A percentile compares a stretch with the other conserved stretches of the same genome.
Evolutionary conservation across 2,888 invertebrate species (phyloP).

Genomic region (Dynastes hyllus): DNA sequence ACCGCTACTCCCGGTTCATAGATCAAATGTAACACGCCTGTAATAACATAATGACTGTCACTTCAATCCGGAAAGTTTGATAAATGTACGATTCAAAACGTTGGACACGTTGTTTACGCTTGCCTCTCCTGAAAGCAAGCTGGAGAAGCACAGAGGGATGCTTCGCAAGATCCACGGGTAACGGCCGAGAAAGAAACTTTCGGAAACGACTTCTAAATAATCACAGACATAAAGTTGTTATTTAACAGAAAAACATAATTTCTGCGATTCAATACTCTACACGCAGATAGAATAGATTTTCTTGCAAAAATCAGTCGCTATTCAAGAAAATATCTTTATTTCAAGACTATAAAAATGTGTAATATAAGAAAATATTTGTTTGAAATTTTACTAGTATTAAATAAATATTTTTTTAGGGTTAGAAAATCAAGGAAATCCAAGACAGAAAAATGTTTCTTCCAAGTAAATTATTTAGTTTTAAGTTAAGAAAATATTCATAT

Average conservation of each 20-base stretch:
- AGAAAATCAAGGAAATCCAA: too few species aligned
- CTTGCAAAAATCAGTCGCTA: too few species aligned
- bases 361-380: too few species aligned
- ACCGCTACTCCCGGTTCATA: slow-evolving; percentile 62
- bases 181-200: slow-evolving; percentile 28
- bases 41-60: slow-evolving; percentile 70
- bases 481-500: too few species aligned
- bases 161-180: slow-evolving; percentile 5
- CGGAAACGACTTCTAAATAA: slow-evolving; percentile 10
- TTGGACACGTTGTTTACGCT: slow-evolving; percentile 47
- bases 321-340: too few species aligned
- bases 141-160: background rate
- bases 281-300: too few species aligned
- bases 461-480: too few species aligned
- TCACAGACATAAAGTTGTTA: background rate
- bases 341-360: too few species aligned
- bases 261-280: too few species aligned
- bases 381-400: too few species aligned
- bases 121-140: background rate
- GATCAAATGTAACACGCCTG: slow-evolving; percentile 70
- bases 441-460: too few species aligned
- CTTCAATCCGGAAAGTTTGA: slow-evolving; percentile 66
- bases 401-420: too few species aligned
- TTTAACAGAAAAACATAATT: background rate
- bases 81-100: slow-evolving; percentile 61